Conservation (phyloP, 2,888 invertebrate species). For the Lasioglossum lativentre region DNA sequence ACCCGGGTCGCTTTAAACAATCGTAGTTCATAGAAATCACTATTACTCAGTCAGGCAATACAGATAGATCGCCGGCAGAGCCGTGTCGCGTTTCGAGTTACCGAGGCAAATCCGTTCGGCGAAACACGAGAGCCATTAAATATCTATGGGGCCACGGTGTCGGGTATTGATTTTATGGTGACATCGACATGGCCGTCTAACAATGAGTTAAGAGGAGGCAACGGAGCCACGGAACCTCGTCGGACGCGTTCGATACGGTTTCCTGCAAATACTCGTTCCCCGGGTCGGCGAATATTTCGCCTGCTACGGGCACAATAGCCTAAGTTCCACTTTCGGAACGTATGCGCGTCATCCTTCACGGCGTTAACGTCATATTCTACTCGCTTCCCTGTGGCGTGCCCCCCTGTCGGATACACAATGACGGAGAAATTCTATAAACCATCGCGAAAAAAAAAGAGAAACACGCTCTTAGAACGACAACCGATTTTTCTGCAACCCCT, state of each 20-base stretch:
- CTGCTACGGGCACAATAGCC: constrained; percentile 19
- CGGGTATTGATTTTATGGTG: constrained; percentile 69
- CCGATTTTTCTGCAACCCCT: background rate
- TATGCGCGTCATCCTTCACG: constrained; percentile 27
- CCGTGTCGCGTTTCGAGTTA: background rate
- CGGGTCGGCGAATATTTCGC: constrained; percentile 1
- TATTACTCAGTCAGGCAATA: background rate
- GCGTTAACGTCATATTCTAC: constrained; percentile 21
- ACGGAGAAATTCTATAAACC: background rate
- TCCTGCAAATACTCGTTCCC: constrained; percentile 28
- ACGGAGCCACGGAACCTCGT: constrained; percentile 9
- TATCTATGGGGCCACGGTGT: constrained; percentile 59
- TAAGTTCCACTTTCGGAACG: constrained; percentile 13
- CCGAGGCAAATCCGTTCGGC: background rate
- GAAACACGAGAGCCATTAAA: constrained; percentile 35
- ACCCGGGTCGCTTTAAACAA: background rate
- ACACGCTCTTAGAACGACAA: background rate
- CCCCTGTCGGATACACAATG: background rate
- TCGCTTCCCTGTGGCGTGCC: background rate
- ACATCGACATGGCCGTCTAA: constrained; percentile 61
- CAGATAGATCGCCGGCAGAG: background rate
- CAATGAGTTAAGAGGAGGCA: constrained; percentile 57
- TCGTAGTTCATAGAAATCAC: background rate
- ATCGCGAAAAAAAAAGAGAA: background rate
- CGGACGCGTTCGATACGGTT: constrained; percentile 29